Evolutionary conservation across 2,797 vertebrate genomes (phyloP).

Genomic region (Argya squamiceps): DNA sequence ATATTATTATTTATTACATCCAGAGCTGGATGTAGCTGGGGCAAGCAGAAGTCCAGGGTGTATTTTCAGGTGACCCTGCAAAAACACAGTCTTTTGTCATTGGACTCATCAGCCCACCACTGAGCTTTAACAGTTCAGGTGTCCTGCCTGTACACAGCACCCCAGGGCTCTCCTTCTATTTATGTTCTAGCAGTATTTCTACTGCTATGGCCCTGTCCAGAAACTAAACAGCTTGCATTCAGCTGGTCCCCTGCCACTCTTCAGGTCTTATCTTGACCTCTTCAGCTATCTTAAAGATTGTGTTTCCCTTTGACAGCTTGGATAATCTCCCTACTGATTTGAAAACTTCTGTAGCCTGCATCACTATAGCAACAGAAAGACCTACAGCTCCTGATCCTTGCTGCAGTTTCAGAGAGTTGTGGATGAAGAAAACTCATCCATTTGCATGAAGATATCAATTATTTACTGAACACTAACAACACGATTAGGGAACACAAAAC

Average conservation of each 20-base stretch:
- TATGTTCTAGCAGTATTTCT: background rate
- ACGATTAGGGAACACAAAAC: background rate
- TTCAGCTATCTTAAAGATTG: background rate
- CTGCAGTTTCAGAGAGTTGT: background rate
- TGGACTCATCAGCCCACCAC: background rate
- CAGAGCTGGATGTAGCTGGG: accelerated
- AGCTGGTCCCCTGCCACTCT: background rate
- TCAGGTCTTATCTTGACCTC: background rate
- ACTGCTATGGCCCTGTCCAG: background rate
- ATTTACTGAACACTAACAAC: background rate
- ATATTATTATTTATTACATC: accelerated
- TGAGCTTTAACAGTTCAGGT: background rate
- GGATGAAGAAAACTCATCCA: background rate
- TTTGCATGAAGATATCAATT: background rate
- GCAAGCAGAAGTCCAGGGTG: background rate
- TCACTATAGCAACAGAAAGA: background rate
- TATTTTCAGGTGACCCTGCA: background rate
- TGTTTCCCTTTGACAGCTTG: background rate
- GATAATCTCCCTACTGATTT: background rate
- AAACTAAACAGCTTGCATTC: background rate
- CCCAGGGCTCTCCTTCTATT: background rate
- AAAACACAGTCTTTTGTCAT: background rate
- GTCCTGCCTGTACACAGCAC: accelerated
- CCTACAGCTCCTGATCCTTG: background rate
- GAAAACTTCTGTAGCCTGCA: background rate